A percentile compares a stretch with the other conserved stretches of the same genome.
These are phyloP conservation scores for Calidris pygmaea DNA, from an alignment of 2,113 vertebrate species.

Conservation along the genomic window DNA sequence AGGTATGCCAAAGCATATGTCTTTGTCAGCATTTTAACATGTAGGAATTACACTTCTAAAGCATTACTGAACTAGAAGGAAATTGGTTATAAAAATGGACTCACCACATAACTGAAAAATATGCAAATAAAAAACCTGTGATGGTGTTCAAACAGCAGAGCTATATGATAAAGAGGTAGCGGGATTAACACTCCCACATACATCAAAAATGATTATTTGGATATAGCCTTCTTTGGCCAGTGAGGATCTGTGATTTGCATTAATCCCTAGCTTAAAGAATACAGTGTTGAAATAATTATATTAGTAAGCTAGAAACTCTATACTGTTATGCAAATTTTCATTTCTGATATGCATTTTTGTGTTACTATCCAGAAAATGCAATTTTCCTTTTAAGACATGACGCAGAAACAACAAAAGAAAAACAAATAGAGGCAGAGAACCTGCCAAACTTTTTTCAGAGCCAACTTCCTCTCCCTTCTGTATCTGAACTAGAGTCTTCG, in stretches of 20 bases:
- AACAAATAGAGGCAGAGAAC: slow-evolving; percentile 20
- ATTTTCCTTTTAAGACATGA: slow-evolving; percentile 10
- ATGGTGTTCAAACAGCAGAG: background rate
- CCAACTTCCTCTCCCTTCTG: background rate
- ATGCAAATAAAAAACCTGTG: slow-evolving; percentile 28
- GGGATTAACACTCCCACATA: background rate
- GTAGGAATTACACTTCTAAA: background rate
- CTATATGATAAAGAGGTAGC: background rate
- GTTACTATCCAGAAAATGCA: background rate
- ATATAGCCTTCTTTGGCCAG: background rate
- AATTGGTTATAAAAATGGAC: background rate
- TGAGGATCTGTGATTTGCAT: slow-evolving; percentile 40
- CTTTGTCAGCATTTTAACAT: background rate
- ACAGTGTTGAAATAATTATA: background rate
- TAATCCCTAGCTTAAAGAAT: slow-evolving; percentile 33
- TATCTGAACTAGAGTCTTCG: background rate
- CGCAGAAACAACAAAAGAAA: slow-evolving; percentile 7
- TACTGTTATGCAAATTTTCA: slow-evolving; percentile 27
- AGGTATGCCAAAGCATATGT: background rate
- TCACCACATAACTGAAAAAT: background rate
- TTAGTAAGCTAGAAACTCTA: background rate
- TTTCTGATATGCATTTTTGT: background rate
- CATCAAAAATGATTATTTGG: slow-evolving; percentile 24
- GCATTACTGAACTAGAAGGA: background rate
- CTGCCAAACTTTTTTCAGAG: background rate